A percentile compares a stretch with the other conserved stretches of the same genome.
These are phyloP conservation scores for Brachypalpus laphriformis DNA, from an alignment of 2,888 invertebrate species.

Conservation along the genomic window DNA sequence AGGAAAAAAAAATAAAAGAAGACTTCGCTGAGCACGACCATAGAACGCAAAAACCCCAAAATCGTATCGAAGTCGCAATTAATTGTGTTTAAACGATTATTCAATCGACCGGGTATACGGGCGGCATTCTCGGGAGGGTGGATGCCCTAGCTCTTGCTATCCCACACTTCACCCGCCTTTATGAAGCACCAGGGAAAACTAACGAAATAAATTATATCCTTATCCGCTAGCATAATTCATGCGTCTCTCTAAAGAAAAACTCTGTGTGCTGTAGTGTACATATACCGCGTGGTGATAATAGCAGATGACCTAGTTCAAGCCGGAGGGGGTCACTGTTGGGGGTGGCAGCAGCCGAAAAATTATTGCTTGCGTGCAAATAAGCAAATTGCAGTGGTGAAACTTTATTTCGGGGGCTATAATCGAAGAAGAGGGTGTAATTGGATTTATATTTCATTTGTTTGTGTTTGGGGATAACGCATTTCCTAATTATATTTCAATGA, in stretches of 20 bases:
- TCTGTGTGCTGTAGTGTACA: not conserved
- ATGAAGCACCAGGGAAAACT: constrained; percentile 70
- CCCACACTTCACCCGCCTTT: constrained; percentile 15
- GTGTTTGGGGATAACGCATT: not conserved
- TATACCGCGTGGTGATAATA: constrained; percentile 62
- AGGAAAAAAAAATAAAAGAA: not conserved
- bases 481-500: constrained; percentile 7
- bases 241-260: constrained; percentile 35
- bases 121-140: constrained; percentile 41
- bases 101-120: constrained; percentile 61
- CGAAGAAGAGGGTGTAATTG: constrained; percentile 41
- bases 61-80: constrained; percentile 69
- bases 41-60: constrained; percentile 14
- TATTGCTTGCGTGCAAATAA: constrained; percentile 59
- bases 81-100: constrained; percentile 74
- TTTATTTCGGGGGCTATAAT: constrained; percentile 37
- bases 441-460: constrained; percentile 42
- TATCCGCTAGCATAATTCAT: constrained; percentile 67
- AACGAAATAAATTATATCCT: constrained; percentile 70
- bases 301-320: constrained; percentile 55
- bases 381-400: constrained; percentile 51
- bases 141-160: constrained; percentile 33
- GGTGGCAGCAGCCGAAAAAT: constrained; percentile 25
- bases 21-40: constrained; percentile 13
- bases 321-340: constrained; percentile 1